These are phyloP conservation scores for Luperina nickerlii DNA, from an alignment of 2,888 invertebrate genomes.

Conservation along the genomic window DNA sequence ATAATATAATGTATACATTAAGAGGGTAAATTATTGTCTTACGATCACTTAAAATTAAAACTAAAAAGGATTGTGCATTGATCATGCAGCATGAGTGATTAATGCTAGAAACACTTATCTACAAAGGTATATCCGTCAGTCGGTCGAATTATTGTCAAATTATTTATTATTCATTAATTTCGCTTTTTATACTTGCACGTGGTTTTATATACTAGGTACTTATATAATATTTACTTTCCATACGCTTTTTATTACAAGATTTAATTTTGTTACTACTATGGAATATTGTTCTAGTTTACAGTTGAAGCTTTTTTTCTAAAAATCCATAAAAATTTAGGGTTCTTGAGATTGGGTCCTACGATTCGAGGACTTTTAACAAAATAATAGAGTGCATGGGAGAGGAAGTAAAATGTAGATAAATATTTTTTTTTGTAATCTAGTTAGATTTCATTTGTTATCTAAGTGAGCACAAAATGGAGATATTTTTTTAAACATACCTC, in stretches of 20 bases:
- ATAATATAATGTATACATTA: not conserved
- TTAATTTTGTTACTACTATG: not conserved
- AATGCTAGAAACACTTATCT: conserved; percentile 6
- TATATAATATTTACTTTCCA: not conserved
- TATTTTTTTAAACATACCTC: not conserved
- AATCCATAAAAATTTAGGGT: not conserved
- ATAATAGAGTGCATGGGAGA: not conserved
- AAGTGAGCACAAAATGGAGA: not conserved
- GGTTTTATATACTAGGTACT: conserved; percentile 11
- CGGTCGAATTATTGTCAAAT: conserved; percentile 42
- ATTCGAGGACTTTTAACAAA: not conserved
- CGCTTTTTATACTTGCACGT: conserved; percentile 35
- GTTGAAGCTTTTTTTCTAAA: not conserved
- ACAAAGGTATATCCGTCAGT: conserved; percentile 14
- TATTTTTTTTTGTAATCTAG: not conserved
- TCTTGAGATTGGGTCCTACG: not conserved
- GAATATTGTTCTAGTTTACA: not conserved
- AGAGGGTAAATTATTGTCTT: conserved; percentile 54
- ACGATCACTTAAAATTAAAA: conserved; percentile 45
- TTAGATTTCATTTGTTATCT: not conserved
- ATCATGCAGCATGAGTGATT: conserved; percentile 43
- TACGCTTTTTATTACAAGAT: conserved; percentile 10
- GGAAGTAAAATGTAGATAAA: no score
- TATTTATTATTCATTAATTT: not conserved
- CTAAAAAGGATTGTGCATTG: conserved; percentile 45